Evolutionary conservation across 1,140 invertebrate species (phyloP).

Genomic region (Drosophila chauvacae): DNA sequence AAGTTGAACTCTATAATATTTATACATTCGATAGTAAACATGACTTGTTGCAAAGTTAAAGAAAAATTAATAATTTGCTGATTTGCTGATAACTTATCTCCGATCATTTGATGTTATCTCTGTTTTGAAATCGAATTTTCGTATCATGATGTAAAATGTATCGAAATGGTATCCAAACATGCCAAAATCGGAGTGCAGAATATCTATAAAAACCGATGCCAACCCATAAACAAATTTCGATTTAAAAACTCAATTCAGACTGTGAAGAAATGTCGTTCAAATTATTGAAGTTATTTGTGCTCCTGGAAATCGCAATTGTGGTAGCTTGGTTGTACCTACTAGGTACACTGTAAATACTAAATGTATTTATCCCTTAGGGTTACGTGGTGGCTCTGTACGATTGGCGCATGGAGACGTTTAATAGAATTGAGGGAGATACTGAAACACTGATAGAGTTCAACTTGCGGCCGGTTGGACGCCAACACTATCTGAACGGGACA

Average conservation of each 20-base stretch:
- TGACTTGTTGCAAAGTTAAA: background rate
- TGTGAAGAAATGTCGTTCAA: background rate
- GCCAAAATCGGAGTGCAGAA: background rate
- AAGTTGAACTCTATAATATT: background rate
- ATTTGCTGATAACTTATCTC: background rate
- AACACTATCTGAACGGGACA: background rate
- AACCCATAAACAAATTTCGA: too few species aligned
- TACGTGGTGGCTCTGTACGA: background rate
- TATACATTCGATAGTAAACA: background rate
- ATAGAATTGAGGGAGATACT: background rate
- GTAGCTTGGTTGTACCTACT: background rate
- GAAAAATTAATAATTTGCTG: background rate
- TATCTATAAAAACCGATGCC: background rate
- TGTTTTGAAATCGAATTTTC: background rate
- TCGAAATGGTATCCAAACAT: background rate
- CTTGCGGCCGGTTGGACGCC: background rate
- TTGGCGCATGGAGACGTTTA: background rate
- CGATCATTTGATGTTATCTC: background rate
- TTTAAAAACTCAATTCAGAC: background rate
- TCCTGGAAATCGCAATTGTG: background rate
- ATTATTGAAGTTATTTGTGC: background rate
- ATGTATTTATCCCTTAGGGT: background rate
- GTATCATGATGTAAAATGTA: background rate
- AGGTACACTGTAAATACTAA: background rate
- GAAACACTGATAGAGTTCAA: background rate